Percentiles rank a stretch among this genome's conserved stretches.
Evolutionary conservation across 2,888 invertebrate species (phyloP).

Genomic region (Cerastis rubricosa): DNA sequence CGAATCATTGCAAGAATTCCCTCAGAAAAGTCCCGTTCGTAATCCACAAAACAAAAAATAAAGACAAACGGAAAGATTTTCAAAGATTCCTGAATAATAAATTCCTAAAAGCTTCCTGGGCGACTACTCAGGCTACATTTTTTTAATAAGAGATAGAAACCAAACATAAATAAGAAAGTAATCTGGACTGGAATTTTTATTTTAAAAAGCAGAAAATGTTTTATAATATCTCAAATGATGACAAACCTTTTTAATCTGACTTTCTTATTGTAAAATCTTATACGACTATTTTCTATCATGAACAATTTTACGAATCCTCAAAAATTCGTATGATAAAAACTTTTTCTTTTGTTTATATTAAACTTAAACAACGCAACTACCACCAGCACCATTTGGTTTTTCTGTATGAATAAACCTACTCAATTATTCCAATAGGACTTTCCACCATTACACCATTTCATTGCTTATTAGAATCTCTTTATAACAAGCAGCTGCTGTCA

Average conservation of each 20-base stretch:
- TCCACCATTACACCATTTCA: background rate
- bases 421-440: background rate
- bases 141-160: slow-evolving; percentile 12
- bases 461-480: background rate
- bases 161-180: slow-evolving; percentile 17
- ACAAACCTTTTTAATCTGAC: background rate
- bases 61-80: slow-evolving; percentile 43
- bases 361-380: background rate
- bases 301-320: too few species aligned
- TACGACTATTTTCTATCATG: background rate
- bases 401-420: background rate
- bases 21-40: slow-evolving; percentile 2
- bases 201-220: background rate
- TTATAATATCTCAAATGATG: background rate
- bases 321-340: background rate
- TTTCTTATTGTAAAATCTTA: background rate
- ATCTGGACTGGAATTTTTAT: background rate
- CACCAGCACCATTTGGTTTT: too few species aligned
- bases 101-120: slow-evolving; percentile 36
- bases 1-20: background rate
- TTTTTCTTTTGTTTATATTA: background rate
- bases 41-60: slow-evolving; percentile 40
- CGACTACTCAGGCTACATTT: slow-evolving; percentile 16
- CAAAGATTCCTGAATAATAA: slow-evolving; percentile 49
- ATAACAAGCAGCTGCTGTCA: background rate